These are phyloP conservation scores for Tychaedon coryphoeus DNA, from an alignment of 2,113 vertebrate species.

Conservation along the genomic window DNA sequence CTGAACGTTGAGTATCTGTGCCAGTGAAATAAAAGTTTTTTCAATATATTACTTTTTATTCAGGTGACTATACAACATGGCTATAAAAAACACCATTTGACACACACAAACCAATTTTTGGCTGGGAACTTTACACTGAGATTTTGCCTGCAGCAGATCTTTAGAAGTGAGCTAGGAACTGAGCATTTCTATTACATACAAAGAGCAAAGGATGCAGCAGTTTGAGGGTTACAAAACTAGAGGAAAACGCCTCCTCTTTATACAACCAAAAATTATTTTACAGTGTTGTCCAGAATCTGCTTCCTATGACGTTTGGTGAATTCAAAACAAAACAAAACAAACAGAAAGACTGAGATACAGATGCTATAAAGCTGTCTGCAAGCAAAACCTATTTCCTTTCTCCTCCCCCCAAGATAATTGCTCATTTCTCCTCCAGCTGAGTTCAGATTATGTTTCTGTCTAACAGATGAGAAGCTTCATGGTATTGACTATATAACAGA, in stretches of 20 bases:
- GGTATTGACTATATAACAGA: constrained; percentile 15
- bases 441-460: constrained; percentile 47
- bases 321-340: constrained; percentile 49
- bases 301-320: constrained; percentile 17
- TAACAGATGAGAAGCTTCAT: constrained; percentile 26
- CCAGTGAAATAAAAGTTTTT: not conserved
- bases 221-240: not conserved
- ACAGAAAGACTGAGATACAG: constrained; percentile 14
- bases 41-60: not conserved
- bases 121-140: not conserved
- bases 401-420: constrained; percentile 38
- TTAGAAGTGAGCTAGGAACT: not conserved
- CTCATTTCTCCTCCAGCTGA: constrained; percentile 61
- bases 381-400: constrained; percentile 55
- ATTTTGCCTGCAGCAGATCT: not conserved
- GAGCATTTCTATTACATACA: not conserved
- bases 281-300: not conserved
- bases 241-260: not conserved
- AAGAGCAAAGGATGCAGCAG: not conserved
- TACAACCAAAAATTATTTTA: constrained; percentile 13
- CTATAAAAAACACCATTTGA: not conserved
- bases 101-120: not conserved
- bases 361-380: constrained; percentile 54
- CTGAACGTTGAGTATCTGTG: not conserved
- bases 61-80: not conserved